Conservation (phyloP, 2,797 vertebrate genomes). For the Neopelma chrysocephalum region DNA sequence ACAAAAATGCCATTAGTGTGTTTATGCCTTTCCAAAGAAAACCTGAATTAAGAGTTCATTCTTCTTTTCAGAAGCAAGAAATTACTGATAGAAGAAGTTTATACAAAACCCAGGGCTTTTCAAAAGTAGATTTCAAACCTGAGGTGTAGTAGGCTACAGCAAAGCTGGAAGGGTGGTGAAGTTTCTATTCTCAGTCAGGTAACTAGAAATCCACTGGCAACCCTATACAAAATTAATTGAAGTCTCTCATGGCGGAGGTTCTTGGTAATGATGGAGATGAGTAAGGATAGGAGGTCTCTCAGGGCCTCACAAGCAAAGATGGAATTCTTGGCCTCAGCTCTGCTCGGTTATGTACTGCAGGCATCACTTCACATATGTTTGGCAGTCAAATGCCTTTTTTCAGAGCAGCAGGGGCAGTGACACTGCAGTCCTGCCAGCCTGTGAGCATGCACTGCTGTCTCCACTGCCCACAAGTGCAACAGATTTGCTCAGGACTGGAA, state of each 20-base stretch:
- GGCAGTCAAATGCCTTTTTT: neutral
- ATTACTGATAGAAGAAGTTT: neutral
- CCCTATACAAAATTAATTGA: neutral
- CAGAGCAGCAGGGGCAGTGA: neutral
- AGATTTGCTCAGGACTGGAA: neutral
- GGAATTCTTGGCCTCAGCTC: neutral
- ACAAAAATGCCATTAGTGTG: neutral
- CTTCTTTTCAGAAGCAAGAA: neutral
- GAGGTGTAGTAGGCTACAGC: neutral
- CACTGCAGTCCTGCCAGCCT: neutral
- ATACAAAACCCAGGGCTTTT: neutral
- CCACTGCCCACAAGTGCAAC: neutral
- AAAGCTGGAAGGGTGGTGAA: neutral
- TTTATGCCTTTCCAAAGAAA: neutral
- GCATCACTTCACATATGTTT: neutral
- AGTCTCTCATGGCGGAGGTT: neutral
- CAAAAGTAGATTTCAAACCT: neutral
- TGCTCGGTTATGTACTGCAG: neutral
- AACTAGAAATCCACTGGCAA: neutral
- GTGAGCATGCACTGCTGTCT: accelerated
- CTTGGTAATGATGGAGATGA: neutral
- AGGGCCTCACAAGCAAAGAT: neutral
- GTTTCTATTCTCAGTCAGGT: neutral
- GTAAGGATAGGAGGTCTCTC: neutral
- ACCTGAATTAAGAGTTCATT: neutral